A percentile compares a stretch with the other conserved stretches of the same genome.
Evolutionary conservation across 2,797 vertebrate species (phyloP).

Genomic region (Pitangus sulphuratus): DNA sequence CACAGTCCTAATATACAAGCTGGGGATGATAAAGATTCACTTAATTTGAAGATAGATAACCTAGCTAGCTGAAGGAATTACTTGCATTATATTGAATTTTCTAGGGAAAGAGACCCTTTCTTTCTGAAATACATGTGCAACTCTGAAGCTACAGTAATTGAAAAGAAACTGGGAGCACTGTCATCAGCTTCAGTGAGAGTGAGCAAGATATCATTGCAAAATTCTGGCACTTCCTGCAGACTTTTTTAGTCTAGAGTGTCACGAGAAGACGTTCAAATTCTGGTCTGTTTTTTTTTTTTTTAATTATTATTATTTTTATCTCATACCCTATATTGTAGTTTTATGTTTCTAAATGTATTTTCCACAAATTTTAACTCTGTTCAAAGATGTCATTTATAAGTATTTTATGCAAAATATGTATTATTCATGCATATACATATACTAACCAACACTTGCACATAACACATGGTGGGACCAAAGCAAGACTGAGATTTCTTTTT

Average conservation of each 20-base stretch:
- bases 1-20: background rate
- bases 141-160: background rate
- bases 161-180: background rate
- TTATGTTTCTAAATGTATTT: background rate
- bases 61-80: background rate
- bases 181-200: background rate
- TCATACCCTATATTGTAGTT: background rate
- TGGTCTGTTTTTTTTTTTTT: background rate
- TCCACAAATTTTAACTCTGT: background rate
- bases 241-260: background rate
- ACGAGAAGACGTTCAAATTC: background rate
- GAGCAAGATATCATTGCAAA: background rate
- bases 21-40: background rate
- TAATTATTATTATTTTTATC: background rate
- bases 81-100: background rate
- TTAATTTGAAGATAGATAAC: background rate
- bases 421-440: background rate
- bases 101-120: background rate
- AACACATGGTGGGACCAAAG: background rate
- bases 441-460: background rate
- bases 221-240: background rate
- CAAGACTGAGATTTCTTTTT: background rate
- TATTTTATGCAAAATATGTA: background rate
- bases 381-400: background rate
- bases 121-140: background rate